phyloP scores from a whole-genome alignment of 2,797 vertebrate species.

The Yasuhikotakia modesta region DNA sequence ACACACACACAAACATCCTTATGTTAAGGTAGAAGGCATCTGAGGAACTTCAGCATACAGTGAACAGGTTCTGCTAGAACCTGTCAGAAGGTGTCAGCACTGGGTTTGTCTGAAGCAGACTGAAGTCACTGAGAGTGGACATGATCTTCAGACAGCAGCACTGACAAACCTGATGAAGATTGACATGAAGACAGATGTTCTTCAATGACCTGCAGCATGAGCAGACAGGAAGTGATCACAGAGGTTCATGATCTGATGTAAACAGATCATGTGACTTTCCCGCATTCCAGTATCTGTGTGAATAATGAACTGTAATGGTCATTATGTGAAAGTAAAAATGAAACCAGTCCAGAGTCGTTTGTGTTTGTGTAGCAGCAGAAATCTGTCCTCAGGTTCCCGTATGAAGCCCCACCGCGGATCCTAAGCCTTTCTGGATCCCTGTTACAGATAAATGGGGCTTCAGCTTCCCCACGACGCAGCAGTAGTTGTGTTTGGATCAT shows the following conservation, averaged over 20 bases:
- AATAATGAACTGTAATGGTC: not conserved
- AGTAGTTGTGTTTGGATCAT: slow-evolving; percentile 52
- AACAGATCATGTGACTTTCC: not conserved
- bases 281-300: not conserved
- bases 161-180: not conserved
- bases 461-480: slow-evolving; percentile 59
- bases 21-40: not conserved
- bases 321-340: not conserved
- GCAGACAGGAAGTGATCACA: not conserved
- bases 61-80: not conserved
- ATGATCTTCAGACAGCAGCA: not conserved
- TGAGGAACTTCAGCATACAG: not conserved
- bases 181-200: slow-evolving; percentile 4
- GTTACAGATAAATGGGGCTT: slow-evolving; percentile 54
- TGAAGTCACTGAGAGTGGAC: not conserved
- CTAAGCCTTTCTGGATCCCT: slow-evolving; percentile 37
- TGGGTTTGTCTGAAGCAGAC: not conserved
- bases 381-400: not conserved
- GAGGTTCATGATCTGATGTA: not conserved
- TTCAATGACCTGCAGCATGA: not conserved
- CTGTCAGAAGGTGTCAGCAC: not conserved
- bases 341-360: not conserved
- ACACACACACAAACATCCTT: not conserved
- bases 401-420: not conserved
- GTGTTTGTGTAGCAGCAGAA: slow-evolving; percentile 1